These are phyloP conservation scores for Macropus fuliginosus DNA, from an alignment of 2,797 vertebrate genomes.

Conservation along the genomic window DNA sequence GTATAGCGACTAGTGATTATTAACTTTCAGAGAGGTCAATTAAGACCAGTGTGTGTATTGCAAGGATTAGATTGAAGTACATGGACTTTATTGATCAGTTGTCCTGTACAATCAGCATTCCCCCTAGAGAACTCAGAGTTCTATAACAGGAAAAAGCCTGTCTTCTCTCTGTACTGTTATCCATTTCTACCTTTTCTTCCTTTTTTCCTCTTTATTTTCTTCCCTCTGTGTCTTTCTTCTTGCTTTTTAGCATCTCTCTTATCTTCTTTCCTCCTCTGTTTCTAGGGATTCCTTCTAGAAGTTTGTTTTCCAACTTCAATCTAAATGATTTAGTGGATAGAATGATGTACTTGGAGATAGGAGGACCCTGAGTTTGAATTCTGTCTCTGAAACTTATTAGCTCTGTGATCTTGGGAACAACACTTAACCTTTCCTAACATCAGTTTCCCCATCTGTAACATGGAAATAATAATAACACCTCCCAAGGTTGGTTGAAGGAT, in stretches of 20 bases:
- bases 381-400: not conserved
- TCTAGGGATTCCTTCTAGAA: not conserved
- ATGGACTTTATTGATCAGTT: constrained; percentile 67
- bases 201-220: not conserved
- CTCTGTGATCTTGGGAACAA: not conserved
- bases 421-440: not conserved
- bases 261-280: not conserved
- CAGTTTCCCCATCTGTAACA: not conserved
- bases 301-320: not conserved
- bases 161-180: not conserved
- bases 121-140: not conserved
- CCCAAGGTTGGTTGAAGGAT: not conserved
- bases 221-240: not conserved
- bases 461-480: not conserved
- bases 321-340: not conserved
- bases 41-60: constrained; percentile 1
- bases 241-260: not conserved
- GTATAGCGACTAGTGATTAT: constrained; percentile 47
- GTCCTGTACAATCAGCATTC: constrained; percentile 66
- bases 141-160: not conserved
- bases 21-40: constrained; percentile 62
- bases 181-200: not conserved
- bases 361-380: not conserved
- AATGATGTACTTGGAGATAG: not conserved
- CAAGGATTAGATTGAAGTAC: constrained; percentile 56